Percentiles rank a stretch among this genome's conserved stretches.
phyloP scores from a whole-genome alignment of 2,797 vertebrate genomes.

The Sciaenops ocellatus region DNA sequence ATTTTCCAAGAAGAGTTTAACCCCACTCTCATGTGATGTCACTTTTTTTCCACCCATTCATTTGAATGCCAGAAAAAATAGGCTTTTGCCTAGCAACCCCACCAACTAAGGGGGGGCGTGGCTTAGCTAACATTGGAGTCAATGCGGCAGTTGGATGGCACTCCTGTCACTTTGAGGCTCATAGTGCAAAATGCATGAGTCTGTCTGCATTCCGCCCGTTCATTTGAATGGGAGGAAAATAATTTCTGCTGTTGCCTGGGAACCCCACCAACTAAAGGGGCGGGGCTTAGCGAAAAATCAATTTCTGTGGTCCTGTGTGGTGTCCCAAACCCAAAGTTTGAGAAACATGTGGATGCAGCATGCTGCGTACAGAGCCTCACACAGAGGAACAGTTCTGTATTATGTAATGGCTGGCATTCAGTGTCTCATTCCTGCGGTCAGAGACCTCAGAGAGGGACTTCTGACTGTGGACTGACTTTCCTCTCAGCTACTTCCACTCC shows the following conservation, averaged over 20 bases:
- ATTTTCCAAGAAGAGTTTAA: not conserved
- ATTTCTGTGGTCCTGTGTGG: not conserved
- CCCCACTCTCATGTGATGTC: not conserved
- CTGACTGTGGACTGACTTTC: conserved; percentile 40
- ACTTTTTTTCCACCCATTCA: not conserved
- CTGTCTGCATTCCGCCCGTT: not conserved
- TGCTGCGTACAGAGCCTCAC: conserved; percentile 14
- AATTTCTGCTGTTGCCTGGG: not conserved
- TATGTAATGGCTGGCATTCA: conserved; percentile 70
- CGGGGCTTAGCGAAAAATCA: no score
- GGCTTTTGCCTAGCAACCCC: not conserved
- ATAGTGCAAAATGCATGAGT: not conserved
- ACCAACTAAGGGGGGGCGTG: not conserved
- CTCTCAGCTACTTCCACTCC: conserved; percentile 28
- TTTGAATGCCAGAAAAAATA: not conserved
- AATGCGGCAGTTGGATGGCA: not conserved
- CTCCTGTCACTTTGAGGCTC: not conserved
- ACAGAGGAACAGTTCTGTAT: conserved; percentile 45
- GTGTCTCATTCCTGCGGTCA: conserved; percentile 69
- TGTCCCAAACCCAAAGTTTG: not conserved
- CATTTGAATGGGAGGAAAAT: not conserved
- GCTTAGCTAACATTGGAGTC: not conserved
- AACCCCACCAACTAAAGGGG: not conserved
- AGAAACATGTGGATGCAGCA: conserved; percentile 42
- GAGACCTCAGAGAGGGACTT: conserved; percentile 51